Conservation (phyloP, 2,888 invertebrate species). For the Platypus cylindrus region DNA sequence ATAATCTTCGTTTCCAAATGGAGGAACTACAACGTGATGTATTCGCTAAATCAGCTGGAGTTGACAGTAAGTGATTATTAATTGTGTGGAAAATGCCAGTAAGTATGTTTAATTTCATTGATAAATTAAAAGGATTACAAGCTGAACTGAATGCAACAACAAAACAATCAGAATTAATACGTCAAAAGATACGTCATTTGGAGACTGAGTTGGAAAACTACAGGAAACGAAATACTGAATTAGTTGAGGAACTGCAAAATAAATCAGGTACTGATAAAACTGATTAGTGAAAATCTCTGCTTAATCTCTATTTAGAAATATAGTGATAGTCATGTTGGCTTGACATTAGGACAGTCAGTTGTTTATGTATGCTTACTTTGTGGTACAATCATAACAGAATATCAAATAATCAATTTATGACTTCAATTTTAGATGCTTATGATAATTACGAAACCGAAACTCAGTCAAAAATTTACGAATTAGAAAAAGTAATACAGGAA, state of each 20-base stretch:
- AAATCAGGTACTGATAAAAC: conserved; percentile 41
- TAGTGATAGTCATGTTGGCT: no score
- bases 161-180: conserved; percentile 51
- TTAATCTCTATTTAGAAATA: no score
- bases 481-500: conserved; percentile 38
- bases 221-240: conserved; percentile 44
- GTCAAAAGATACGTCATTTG: conserved; percentile 45
- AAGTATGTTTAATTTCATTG: no score
- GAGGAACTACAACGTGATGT: conserved; percentile 47
- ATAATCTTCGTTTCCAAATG: conserved; percentile 43
- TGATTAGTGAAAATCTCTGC: no score
- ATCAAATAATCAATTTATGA: background rate
- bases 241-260: conserved; percentile 44
- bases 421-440: conserved; percentile 12
- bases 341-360: no score
- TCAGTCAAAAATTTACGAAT: conserved; percentile 33
- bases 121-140: conserved; percentile 44
- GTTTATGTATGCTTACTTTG: no score
- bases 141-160: conserved; percentile 50
- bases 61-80: conserved; percentile 48
- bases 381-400: no score
- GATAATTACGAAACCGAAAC: conserved; percentile 28
- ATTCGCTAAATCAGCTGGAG: conserved; percentile 47
- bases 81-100: no score
- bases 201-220: conserved; percentile 49